Base-by-base conservation (phyloP, 2,113 vertebrate genomes). In the Enhydra lutris region DNA sequence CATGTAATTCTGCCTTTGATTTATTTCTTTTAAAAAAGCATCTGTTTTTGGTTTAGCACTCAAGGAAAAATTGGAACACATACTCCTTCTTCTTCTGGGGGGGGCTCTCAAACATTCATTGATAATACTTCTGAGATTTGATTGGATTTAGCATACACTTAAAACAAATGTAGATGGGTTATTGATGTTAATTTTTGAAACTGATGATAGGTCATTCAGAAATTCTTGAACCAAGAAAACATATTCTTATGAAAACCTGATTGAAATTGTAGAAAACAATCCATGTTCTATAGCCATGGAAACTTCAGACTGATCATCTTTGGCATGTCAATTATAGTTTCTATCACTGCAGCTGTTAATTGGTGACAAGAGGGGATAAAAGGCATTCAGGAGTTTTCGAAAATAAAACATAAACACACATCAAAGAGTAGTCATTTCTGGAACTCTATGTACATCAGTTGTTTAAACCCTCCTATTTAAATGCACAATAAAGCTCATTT, bases 281-380 rank as follows among this genome's bases (percentile, higher is more conserved):
- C 57, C 96, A 0, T 95, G 94, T 97, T 97, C 34, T 96, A 29
- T 95, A 59, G 61, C n/a, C 36, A 12, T 55, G 52, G 67, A 96
- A 79, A 63, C 67, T 63, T 91, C 34, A 0, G n/a, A 88, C 15
- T 82, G 85, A 84, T 7, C 45, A n/a, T 95, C 90, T 96, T 61
- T 96, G 95, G 47, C 59, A 21, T 85, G 42, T 94, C 89, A 91
- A 71, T 97, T 71, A 0, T n/a, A 61, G 73, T 96, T 80, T 67
- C 73, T 92, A 52, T 97, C 52, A 92, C 39, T 93, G 50, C 52
- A 97, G 80, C 89, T 97, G 18, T 90, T 97, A 95, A 96, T 84
- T 96, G 73, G 67, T 50, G 65, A 52, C 24, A 61, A 83, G 59
- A 81, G 26, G 17, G 80, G 67, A 74, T 52, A 11, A 61, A 55